Evolutionary conservation across 2,888 invertebrate species (phyloP), one percentile per base, ranked within the genome.

Genomic region (Drosophila greeni): DNA sequence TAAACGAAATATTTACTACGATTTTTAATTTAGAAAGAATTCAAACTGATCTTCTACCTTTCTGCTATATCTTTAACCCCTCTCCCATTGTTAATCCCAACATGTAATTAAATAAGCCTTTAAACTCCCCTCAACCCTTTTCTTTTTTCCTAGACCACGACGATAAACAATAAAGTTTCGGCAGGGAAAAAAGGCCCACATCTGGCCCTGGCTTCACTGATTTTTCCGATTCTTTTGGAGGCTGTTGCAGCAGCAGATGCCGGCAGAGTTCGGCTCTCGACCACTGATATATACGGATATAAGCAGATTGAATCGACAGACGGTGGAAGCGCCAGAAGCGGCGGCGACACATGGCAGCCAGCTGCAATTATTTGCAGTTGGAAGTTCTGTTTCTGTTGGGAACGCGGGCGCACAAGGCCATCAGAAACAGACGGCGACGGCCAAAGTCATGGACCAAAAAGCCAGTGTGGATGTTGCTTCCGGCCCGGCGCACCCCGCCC

Each of bases 341-440:
- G 23, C 59, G 23, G 45, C 57, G 58, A 53, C 67, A 67, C 67
- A 67, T 67, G 69, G 59, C 72, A 76, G 61, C 43, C 66, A 75
- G 74, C 71, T 82, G 83, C 83, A 82, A 82, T 82, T 80, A 82
- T 72, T 81, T 81, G 83, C 81, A 82, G 85, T 71, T 69, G 62
- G 67, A 69, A 72, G 52, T 49, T 67, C 61, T 68, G 61, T 48
- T 60, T 65, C 62, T 64, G 64, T 57, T 49, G 43, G 34, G 47
- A 49, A 53, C 48, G 42, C 54, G 39, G 59, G 55, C 65, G 49
- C 60, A 67, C 70, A 78, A 70, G 77, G 82, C 84, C 75, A 83
- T 82, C 82, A 81, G 79, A 81, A 85, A 85, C 82, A 82, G 82
- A 82, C 70, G 78, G 66, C 72, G 78, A 64, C 72, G 70, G 68